Conservation (phyloP, 2,888 invertebrate genomes). For the Drosophila fungiperda region DNA sequence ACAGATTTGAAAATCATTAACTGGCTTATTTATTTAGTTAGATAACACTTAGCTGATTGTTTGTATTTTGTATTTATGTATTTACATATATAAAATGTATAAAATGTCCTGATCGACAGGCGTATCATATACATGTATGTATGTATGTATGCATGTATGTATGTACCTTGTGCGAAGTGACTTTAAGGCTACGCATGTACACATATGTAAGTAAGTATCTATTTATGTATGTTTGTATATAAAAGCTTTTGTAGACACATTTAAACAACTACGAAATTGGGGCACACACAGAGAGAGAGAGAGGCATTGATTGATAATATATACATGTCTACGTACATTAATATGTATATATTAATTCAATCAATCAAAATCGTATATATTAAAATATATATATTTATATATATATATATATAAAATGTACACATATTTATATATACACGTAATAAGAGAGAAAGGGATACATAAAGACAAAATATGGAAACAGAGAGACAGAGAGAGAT, state of each 20-base stretch:
- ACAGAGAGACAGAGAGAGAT: conserved; percentile 29
- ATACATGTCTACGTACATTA: conserved; percentile 7
- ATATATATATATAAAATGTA: conserved; percentile 18
- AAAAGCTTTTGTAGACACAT: conserved; percentile 32
- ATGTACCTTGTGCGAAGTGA: conserved; percentile 9
- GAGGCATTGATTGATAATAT: conserved; percentile 15
- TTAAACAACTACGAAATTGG: conserved; percentile 22
- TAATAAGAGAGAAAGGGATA: conserved; percentile 11
- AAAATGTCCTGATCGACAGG: conserved; percentile 1
- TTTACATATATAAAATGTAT: conserved; percentile 3
- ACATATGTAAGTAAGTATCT: conserved; percentile 12
- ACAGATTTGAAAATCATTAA: conserved; percentile 5
- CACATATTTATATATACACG: conserved; percentile 19
- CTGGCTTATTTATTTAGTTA: conserved; percentile 2
- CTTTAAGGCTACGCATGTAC: conserved; percentile 25
- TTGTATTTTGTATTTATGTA: conserved; percentile 6
- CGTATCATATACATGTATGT: neutral
- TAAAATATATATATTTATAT: conserved; percentile 4
- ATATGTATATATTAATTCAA: conserved; percentile 5
- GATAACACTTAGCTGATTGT: neutral
- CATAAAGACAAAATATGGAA: conserved; percentile 25
- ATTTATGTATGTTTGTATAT: conserved; percentile 20
- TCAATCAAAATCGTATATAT: conserved; percentile 20
- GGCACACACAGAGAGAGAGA: conserved; percentile 28
- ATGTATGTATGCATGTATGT: conserved; percentile 1